Base-by-base conservation (phyloP, 1,140 invertebrate genomes). In the Nymphalis io region DNA sequence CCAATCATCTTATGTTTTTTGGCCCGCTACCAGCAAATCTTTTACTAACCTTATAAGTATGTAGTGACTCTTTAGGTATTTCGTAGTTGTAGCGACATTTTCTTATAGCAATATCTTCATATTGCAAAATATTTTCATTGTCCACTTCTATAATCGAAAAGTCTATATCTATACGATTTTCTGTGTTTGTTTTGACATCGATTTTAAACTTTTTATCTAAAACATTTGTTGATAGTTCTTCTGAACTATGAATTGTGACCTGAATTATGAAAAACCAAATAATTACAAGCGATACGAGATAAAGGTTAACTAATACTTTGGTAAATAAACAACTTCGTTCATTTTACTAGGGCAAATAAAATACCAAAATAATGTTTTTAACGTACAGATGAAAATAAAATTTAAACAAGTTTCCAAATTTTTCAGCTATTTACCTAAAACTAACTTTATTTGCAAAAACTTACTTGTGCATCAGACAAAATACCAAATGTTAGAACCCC, bases 31-130 rank as follows among this genome's bases (percentile, higher is more conserved):
- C 33, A 20, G 2, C 16, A 51, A 51, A 11, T n/a, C 44, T 46
- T 51, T 6, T 12, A 46, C 42, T n/a, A 20, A 8, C 84, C 74
- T 78, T 72, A 75, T 85, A 85, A 23, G 79, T 48, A 89, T 84
- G 73, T 83, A 93, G 15, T 83, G 72, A 65, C 58, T 75, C 46
- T 80, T 68, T 60, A 62, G 78, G 58, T 46, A 83, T 75, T 79
- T 94, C 93, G 16, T 88, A 44, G 0, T 86, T 79, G 76, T 92
- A 93, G 16, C 92, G 83, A 70, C 93, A 94, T 63, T 81, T 80
- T 46, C 93, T 83, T 57, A 88, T 81, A 8, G 81, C 59, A 0
- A 92, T 70, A 18, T 89, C 75, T 23, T 92, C 74, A 3, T 75
- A 13, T 16, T 75, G 72, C 12, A 94, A 81, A 13, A 82, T 75